Evolutionary conservation across 2,888 invertebrate species (phyloP), one percentile per base, ranked within the genome.

Genomic region (Ennomos quercinarius): DNA sequence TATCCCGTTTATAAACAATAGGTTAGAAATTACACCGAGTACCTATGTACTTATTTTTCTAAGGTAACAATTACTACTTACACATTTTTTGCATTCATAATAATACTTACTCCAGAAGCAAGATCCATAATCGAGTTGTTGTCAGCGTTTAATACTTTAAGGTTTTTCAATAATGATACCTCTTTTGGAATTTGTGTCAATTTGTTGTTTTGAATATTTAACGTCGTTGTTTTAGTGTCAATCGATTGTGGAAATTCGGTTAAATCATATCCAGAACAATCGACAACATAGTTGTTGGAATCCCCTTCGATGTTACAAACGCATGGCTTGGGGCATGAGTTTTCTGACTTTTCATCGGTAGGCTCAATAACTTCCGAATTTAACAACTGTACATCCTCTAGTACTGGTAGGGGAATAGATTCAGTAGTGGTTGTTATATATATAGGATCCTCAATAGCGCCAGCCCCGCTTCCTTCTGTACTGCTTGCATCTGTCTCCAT

Each of bases 261-360:
- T 54, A 94, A 78, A 38, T 81, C 86, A 56, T 83, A 86, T 67
- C 91, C 86, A 9, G 93, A 86, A 76, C 94, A 94, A 76, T 93
- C 88, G 6, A 91, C 87, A 2, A 85, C 76, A 42, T 82, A 87
- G 47, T 81, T 73, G 34, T 76, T 72, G 27, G 80, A 66, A 45
- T 75, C 77, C n/a, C 84, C 86, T 73, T 91, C 89, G 60, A 78
- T 72, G 64, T 78, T 83, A 64, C 91, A 91, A 17, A 86, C 78
- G 63, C 92, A 91, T 48, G 77, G 76, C 37, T 77, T 73, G 10
- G 91, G 91, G 53, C 91, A 91, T 10, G 66, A 63, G 36, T 80
- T 71, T 10, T 70, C 74, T 39, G 70, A 17, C 41, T 68, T 36
- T 10, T 51, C 42, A 37, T 66, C 34, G 9, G 46, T 38, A 36